phyloP scores from a whole-genome alignment of 2,797 vertebrate species.

The Chaetophractus vellerosus region DNA sequence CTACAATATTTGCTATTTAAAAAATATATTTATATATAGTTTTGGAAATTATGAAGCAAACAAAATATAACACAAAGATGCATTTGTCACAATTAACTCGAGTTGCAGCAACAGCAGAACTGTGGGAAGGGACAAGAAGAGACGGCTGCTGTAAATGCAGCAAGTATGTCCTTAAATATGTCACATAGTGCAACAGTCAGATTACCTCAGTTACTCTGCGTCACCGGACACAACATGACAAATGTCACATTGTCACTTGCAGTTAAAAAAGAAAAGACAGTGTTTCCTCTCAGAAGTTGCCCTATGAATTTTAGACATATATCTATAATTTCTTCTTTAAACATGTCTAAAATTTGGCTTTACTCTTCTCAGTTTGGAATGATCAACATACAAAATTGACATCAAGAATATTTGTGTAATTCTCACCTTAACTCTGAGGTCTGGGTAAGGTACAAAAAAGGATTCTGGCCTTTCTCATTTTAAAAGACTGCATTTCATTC shows the following conservation, averaged over 20 bases:
- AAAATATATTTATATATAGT: conserved; percentile 88
- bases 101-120: conserved; percentile 77
- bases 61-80: conserved; percentile 80
- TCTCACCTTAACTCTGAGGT: conserved; percentile 86
- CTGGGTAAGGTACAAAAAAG: conserved; percentile 78
- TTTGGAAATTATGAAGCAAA: conserved; percentile 87
- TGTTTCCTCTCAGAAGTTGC: conserved; percentile 85
- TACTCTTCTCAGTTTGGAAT: conserved; percentile 75
- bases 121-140: conserved; percentile 71
- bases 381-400: conserved; percentile 71
- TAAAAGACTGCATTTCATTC: conserved; percentile 82
- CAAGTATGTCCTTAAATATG: conserved; percentile 80
- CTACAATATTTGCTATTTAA: conserved; percentile 81
- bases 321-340: conserved; percentile 59
- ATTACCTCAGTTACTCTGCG: conserved; percentile 76
- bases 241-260: conserved; percentile 77
- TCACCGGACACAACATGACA: conserved; percentile 84
- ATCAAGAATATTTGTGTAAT: conserved; percentile 72
- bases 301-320: conserved; percentile 72
- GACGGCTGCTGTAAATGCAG: conserved; percentile 82
- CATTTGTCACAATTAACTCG: conserved; percentile 85
- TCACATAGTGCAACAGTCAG: conserved; percentile 83
- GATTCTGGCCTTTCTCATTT: conserved; percentile 80
- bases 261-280: conserved; percentile 79
- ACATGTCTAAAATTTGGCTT: conserved; percentile 75